These are phyloP conservation scores for Macheiramphus alcinus DNA, from an alignment of 2,113 vertebrate genomes.

Conservation along the genomic window DNA sequence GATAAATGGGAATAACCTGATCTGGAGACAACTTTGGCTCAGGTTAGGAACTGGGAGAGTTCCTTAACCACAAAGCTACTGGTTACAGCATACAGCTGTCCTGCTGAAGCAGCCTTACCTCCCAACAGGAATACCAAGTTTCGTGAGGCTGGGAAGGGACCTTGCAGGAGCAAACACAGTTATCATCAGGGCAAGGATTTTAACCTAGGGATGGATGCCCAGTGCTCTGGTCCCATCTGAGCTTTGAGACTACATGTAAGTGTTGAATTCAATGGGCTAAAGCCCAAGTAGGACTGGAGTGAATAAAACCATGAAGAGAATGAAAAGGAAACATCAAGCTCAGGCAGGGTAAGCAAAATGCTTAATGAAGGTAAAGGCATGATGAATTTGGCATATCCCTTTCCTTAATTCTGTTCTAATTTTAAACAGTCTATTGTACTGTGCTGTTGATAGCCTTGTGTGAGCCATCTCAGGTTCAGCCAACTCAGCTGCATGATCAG, in stretches of 20 bases:
- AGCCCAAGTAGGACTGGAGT: not conserved
- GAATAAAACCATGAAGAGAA: not conserved
- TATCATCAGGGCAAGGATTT: not conserved
- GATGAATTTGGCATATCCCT: not conserved
- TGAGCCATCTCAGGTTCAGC: slow-evolving; percentile 71
- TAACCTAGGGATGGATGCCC: not conserved
- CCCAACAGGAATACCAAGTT: not conserved
- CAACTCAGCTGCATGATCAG: slow-evolving; percentile 66
- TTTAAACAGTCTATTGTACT: slow-evolving; percentile 47
- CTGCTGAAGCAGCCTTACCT: not conserved
- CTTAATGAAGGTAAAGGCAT: slow-evolving; percentile 2
- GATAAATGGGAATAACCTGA: not conserved
- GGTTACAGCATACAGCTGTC: not conserved
- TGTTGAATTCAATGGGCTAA: not conserved
- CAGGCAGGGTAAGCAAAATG: not conserved
- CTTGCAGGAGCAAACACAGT: not conserved
- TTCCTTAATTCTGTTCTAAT: slow-evolving; percentile 22
- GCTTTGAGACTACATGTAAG: not conserved
- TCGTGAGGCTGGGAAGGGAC: not conserved
- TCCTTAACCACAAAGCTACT: not conserved
- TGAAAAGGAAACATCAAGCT: not conserved
- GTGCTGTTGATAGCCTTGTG: slow-evolving; percentile 58
- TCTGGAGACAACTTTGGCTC: not conserved
- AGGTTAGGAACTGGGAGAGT: not conserved
- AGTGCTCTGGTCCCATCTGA: not conserved